Evolutionary conservation across 2,797 vertebrate genomes (phyloP).

Genomic region (Helostoma temminkii): DNA sequence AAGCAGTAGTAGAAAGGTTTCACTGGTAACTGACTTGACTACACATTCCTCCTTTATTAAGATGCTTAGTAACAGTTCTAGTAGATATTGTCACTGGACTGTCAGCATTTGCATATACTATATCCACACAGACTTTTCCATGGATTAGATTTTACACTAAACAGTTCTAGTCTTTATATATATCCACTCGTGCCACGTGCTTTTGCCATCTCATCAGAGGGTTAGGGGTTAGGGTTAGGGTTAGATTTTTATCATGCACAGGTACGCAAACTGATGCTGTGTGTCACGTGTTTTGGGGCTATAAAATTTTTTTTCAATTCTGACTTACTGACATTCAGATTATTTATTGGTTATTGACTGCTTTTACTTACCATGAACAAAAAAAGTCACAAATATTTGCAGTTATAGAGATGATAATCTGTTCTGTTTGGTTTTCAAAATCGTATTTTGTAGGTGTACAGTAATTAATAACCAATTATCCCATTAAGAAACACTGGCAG

Average conservation of each 20-base stretch:
- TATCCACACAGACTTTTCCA: too few relatives aligned
- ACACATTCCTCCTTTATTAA: not conserved
- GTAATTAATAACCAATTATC: not conserved
- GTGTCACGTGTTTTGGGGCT: not conserved
- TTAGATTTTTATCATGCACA: conserved; percentile 29
- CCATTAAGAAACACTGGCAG: too few relatives aligned
- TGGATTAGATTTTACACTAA: too few relatives aligned
- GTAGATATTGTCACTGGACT: not conserved
- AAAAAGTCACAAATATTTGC: not conserved
- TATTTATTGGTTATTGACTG: not conserved
- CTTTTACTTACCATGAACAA: not conserved
- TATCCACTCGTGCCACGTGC: conserved; percentile 6
- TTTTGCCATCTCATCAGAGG: conserved; percentile 8
- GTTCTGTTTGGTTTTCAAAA: not conserved
- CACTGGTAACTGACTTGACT: not conserved
- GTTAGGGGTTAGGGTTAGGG: too few relatives aligned
- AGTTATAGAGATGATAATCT: not conserved
- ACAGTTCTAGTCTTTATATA: too few relatives aligned
- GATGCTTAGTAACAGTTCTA: not conserved
- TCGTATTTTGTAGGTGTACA: not conserved
- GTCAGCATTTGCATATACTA: too few relatives aligned
- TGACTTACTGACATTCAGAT: not conserved
- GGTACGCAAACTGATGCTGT: too few relatives aligned
- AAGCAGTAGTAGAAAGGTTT: not conserved
- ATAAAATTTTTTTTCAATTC: not conserved